phyloP scores from a whole-genome alignment of 2,113 vertebrate species.

The Otocyon megalotis region DNA sequence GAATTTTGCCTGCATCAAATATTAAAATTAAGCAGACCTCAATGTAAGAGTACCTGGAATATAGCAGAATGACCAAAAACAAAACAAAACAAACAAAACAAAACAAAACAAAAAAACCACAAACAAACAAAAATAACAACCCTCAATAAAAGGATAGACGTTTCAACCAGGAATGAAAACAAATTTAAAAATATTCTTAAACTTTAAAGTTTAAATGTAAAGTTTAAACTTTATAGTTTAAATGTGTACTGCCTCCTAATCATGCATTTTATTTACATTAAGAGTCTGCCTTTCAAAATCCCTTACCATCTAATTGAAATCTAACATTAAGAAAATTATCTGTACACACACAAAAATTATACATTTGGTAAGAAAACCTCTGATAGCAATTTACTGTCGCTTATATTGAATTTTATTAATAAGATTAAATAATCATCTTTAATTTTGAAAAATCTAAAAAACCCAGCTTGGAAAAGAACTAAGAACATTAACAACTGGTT shows the following conservation, averaged over 20 bases:
- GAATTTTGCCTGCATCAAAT: neutral
- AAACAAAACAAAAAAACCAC: no score
- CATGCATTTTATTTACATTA: neutral
- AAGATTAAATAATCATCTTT: neutral
- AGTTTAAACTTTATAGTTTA: neutral
- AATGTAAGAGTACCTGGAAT: neutral
- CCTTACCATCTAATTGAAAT: neutral
- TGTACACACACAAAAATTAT: neutral
- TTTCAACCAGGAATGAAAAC: neutral
- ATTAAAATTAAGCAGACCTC: neutral
- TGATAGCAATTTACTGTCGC: neutral
- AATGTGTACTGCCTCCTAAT: neutral
- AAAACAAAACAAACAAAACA: neutral
- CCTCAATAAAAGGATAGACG: neutral
- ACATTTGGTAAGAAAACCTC: neutral
- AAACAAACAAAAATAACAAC: no score
- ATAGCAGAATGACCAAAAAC: neutral
- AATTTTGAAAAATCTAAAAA: neutral
- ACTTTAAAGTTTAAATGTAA: neutral
- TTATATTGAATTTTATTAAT: neutral
- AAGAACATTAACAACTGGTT: neutral
- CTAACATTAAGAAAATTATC: neutral
- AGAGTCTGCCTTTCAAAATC: neutral
- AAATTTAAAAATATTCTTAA: neutral
- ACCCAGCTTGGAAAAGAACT: neutral